These are phyloP conservation scores for Octodon degus DNA, from an alignment of 2,113 vertebrate species.

Conservation along the genomic window DNA sequence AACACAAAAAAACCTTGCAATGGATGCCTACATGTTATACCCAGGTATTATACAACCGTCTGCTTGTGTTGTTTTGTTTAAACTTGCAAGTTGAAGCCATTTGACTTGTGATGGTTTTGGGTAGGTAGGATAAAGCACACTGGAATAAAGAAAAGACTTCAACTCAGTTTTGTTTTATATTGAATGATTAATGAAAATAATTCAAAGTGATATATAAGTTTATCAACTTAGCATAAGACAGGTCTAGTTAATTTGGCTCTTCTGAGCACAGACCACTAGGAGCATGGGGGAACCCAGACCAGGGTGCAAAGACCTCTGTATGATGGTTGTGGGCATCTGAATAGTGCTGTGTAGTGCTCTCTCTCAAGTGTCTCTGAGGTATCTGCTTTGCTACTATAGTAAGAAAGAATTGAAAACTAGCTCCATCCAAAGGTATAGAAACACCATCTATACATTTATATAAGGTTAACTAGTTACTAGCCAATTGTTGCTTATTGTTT, in stretches of 20 bases:
- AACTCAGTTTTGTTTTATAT: neutral
- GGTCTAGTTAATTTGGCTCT: neutral
- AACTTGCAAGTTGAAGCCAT: conserved; percentile 58
- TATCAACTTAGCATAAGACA: neutral
- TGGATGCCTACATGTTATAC: neutral
- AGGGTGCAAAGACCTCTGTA: neutral
- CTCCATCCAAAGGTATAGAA: no score
- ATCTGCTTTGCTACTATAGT: neutral
- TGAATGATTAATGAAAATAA: neutral
- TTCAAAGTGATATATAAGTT: neutral
- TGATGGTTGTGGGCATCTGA: no score
- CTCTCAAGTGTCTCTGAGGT: no score
- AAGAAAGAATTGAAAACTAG: neutral
- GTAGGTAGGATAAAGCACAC: neutral
- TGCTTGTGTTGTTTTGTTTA: conserved; percentile 42
- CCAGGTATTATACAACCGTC: neutral
- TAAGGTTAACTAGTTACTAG: neutral
- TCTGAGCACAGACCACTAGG: neutral
- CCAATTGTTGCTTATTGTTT: neutral
- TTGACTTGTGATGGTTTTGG: conserved; percentile 47
- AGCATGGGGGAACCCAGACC: neutral
- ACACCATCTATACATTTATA: neutral
- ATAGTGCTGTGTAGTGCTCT: neutral
- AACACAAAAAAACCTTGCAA: neutral
- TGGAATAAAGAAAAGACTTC: neutral